A percentile compares a stretch with the other conserved stretches of the same genome.
Conservation (phyloP, 2,888 invertebrate species). For the Poecilobothrus nobilitatus region DNA sequence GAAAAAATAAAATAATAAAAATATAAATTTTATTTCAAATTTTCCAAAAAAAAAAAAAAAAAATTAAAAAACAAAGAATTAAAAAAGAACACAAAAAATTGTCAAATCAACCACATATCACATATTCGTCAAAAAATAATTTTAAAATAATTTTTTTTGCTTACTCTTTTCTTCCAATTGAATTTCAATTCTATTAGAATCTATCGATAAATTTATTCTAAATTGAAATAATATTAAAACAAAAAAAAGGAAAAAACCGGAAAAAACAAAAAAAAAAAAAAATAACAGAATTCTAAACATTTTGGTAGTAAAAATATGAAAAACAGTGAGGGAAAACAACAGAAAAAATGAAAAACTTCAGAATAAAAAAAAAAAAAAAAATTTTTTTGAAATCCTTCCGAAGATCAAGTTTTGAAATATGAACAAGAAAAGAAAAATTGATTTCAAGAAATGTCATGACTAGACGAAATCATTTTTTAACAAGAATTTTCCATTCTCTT, state of each 20-base stretch:
- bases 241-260: no score
- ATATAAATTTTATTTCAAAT: no score
- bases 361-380: no score
- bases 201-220: background rate
- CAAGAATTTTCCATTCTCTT: background rate
- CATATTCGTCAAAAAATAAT: slow-evolving; percentile 4
- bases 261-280: background rate
- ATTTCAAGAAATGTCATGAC: background rate
- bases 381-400: no score
- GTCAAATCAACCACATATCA: slow-evolving; percentile 3
- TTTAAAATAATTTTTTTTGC: background rate
- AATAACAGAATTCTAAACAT: background rate
- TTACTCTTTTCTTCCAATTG: background rate
- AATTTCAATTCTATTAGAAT: background rate
- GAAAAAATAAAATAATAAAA: no score
- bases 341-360: background rate
- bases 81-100: background rate
- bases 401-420: background rate
- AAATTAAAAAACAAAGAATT: no score
- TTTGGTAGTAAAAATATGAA: background rate
- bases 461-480: background rate
- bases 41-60: no score
- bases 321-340: background rate
- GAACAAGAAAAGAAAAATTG: background rate
- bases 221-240: no score